Evolutionary conservation across 2,113 vertebrate genomes (phyloP), one percentile per base, ranked within the genome.

Genomic region (Dunckerocampus dactyliophorus): DNA sequence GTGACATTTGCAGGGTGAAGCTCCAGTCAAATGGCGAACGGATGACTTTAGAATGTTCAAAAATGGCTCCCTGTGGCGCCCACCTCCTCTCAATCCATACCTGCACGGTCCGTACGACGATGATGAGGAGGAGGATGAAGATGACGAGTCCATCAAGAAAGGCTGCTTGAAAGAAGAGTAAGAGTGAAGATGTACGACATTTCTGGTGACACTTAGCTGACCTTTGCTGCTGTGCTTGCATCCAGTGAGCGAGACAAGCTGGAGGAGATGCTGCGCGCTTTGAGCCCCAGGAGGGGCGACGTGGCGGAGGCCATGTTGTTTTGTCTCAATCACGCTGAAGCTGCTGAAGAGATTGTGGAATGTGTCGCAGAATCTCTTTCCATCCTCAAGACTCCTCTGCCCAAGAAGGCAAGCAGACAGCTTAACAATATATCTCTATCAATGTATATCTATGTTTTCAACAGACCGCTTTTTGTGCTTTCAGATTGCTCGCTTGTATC

Each of bases 31-130:
- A 79, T 99, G 97, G 97, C 89, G 90, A 75, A 99, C 96, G 0
- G 95, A 98, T 39, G 97, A 99, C 72, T 98, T 97, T 74, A 92
- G 95, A 50, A 96, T 99, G 94, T 99, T 99, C 89, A 98, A 98
- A 85, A 98, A 97, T 34, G 97, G 97, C 37, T 99, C 97, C 0
- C 86, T 98, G 55, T 99, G 97, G 97, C 95, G 94, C 48, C 96
- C 97, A 0, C 96, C 97, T 22, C 97, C 96, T 0, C 85, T 99
- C 52, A 99, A 99, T 77, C 96, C 96, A 0, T 99, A 98, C 75
- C 80, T 98, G 31, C 96, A 99, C 37, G 96, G 96, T 57, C 95
- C 95, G 75, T 93, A 93, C 76, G 95, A 99, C 8, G 94, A 93
- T 3, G 95, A 97, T 28, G 88, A 93, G 0, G 94, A 96, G 55